Conservation (phyloP, 2,888 invertebrate genomes). For the Campoletis raptor region DNA sequence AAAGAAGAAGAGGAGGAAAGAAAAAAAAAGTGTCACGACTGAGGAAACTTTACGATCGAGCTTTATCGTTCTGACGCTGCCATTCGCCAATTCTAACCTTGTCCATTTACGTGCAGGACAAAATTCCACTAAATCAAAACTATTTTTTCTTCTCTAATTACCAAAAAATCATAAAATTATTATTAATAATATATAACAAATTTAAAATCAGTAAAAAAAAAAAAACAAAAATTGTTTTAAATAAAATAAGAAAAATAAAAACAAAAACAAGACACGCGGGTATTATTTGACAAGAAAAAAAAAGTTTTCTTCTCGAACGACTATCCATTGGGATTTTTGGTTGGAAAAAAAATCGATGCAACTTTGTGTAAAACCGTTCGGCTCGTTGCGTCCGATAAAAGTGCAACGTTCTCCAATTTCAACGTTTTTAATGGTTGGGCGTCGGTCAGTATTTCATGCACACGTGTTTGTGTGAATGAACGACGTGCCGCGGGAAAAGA, state of each 20-base stretch:
- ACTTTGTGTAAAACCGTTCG: background rate
- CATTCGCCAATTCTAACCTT: slow-evolving; percentile 14
- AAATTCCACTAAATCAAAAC: slow-evolving; percentile 16
- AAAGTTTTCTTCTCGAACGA: slow-evolving; percentile 12
- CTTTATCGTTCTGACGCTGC: slow-evolving; percentile 56
- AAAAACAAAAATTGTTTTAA: background rate
- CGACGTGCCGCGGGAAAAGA: background rate
- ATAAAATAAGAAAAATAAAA: background rate
- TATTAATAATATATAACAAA: background rate
- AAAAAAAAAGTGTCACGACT: slow-evolving; percentile 23
- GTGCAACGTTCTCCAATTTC: slow-evolving; percentile 3
- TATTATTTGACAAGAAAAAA: background rate
- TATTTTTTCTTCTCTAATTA: background rate
- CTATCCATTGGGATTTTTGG: slow-evolving; percentile 11
- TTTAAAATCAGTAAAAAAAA: background rate
- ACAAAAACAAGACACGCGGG: background rate
- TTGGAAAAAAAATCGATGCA: slow-evolving; percentile 5
- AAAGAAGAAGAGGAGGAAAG: background rate
- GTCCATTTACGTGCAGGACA: background rate
- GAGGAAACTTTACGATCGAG: slow-evolving; percentile 53
- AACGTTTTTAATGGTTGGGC: background rate
- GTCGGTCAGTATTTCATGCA: slow-evolving; percentile 4
- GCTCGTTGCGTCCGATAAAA: background rate
- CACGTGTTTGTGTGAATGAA: slow-evolving; percentile 23
- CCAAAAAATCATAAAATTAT: background rate